Conservation (phyloP, 2,888 invertebrate species). For the Periphyllus acericola region DNA sequence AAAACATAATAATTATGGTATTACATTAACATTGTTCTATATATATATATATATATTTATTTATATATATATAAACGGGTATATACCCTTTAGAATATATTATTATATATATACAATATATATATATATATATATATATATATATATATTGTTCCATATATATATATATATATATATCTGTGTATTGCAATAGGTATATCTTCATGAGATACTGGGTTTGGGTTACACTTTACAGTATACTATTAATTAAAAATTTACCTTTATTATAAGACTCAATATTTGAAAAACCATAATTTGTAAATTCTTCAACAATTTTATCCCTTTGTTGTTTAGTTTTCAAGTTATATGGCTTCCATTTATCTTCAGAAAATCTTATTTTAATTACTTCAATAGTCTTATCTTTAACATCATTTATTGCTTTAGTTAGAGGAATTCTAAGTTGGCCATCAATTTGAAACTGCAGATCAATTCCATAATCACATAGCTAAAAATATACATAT, state of each 20-base stretch:
- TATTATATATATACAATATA: too few relatives aligned
- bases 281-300: constrained; percentile 75
- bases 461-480: constrained; percentile 83
- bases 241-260: constrained; percentile 66
- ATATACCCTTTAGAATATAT: too few relatives aligned
- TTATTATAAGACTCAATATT: constrained; percentile 75
- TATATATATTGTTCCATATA: too few relatives aligned
- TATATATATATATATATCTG: too few relatives aligned
- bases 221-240: too few relatives aligned
- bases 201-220: too few relatives aligned
- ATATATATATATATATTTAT: too few relatives aligned
- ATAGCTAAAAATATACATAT: constrained; percentile 68
- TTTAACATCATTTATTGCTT: constrained; percentile 80
- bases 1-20: too few relatives aligned
- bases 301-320: constrained; percentile 76
- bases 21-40: too few relatives aligned
- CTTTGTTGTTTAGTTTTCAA: constrained; percentile 79
- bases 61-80: too few relatives aligned
- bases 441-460: constrained; percentile 90
- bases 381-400: constrained; percentile 86
- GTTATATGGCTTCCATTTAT: constrained; percentile 86
- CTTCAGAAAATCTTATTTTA: constrained; percentile 80
- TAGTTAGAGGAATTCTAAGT: constrained; percentile 79
- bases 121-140: too few relatives aligned
- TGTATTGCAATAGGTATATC: too few relatives aligned